phyloP scores from a whole-genome alignment of 2,113 vertebrate genomes.

The Notothenia coriiceps region DNA sequence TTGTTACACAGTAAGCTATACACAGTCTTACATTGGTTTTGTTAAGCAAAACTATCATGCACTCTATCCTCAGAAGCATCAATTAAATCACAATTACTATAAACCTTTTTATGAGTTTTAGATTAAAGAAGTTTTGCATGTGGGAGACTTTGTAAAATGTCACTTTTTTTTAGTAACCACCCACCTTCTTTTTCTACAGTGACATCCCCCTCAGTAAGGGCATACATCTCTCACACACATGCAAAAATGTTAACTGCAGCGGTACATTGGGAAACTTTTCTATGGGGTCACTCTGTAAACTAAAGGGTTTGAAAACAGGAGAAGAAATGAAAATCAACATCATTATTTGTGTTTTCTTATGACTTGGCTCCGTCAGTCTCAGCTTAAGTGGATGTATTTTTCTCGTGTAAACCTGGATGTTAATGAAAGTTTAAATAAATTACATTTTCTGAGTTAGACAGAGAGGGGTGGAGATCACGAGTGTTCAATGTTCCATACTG shows the following conservation, averaged over 20 bases:
- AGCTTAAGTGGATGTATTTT: conserved; percentile 21
- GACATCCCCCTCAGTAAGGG: conserved; percentile 75
- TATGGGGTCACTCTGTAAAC: conserved; percentile 10
- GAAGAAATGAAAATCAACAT: conserved; percentile 14
- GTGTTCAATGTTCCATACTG: background rate
- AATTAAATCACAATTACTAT: conserved; percentile 15
- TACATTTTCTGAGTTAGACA: conserved; percentile 8
- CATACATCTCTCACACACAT: conserved; percentile 10
- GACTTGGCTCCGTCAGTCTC: no score
- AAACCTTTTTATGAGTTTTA: conserved; percentile 35
- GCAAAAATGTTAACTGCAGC: conserved; percentile 4
- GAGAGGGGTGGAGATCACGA: conserved; percentile 11
- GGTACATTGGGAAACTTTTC: conserved; percentile 12
- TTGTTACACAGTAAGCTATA: background rate
- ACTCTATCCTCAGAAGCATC: background rate
- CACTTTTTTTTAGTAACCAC: conserved; percentile 67
- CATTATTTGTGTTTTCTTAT: background rate
- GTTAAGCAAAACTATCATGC: background rate
- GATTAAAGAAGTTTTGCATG: conserved; percentile 50
- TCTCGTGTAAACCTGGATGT: background rate
- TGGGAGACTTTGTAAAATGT: conserved; percentile 55
- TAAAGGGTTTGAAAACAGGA: background rate
- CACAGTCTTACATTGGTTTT: background rate
- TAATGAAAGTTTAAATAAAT: conserved; percentile 36
- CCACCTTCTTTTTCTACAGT: conserved; percentile 79